A percentile compares a stretch with the other conserved stretches of the same genome.
phyloP scores from a whole-genome alignment of 2,113 vertebrate genomes.

The Solenodon paradoxus region DNA sequence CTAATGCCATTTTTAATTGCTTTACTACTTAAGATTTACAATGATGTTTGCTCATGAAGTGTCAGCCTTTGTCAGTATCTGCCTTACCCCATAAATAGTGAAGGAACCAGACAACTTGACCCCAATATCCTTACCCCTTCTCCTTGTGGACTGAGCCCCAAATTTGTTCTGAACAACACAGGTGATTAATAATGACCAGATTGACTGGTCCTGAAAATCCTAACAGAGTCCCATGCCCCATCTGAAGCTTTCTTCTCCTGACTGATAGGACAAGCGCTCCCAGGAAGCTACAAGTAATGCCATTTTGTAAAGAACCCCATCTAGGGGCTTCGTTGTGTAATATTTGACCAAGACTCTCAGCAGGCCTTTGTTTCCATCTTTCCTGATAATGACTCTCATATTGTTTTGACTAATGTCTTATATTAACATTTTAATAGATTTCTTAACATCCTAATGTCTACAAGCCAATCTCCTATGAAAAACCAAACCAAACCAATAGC shows the following conservation, averaged over 20 bases:
- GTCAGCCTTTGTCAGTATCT: background rate
- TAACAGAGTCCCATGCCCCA: accelerated
- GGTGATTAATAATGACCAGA: background rate
- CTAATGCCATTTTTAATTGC: background rate
- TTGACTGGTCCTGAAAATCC: background rate
- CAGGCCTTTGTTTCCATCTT: too few species aligned
- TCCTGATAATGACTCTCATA: too few species aligned
- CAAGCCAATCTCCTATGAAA: too few species aligned
- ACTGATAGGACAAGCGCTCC: too few species aligned
- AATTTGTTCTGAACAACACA: background rate
- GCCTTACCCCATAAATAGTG: background rate
- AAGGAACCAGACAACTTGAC: background rate
- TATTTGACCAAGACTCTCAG: too few species aligned
- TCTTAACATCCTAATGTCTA: background rate
- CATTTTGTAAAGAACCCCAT: too few species aligned
- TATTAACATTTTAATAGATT: too few species aligned
- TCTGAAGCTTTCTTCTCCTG: too few species aligned
- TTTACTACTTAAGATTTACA: background rate
- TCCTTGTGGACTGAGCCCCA: background rate
- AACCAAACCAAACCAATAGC: too few species aligned
- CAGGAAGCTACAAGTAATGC: too few species aligned
- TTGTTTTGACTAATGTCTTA: too few species aligned
- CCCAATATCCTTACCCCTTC: background rate
- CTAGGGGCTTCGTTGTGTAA: too few species aligned
- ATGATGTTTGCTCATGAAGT: background rate